Evolutionary conservation across 30 jellyfish, hydroid and myxozoan species (phyloP), one percentile per base, ranked within the genome.

Genomic region (Hydra vulgaris): DNA sequence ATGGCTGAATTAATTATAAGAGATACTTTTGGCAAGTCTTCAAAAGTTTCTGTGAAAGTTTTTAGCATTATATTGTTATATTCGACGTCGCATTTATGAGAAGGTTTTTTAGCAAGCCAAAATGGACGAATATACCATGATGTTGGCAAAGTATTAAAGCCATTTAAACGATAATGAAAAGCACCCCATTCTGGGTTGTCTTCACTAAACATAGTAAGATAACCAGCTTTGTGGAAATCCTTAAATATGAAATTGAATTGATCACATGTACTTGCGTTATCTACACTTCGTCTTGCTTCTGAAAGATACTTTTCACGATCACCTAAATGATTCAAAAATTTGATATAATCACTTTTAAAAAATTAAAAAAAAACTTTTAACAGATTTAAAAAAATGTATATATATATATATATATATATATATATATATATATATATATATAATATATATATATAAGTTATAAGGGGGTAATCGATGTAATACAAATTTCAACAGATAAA

Each of bases 51-150:
- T 54, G 18, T 61, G 52, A 86, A 86, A 23, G 40, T 26, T 24
- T 74, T 74, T 25, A 74, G 54, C 21, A 24, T 15, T 17, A 15
- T 17, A 21, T 23, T 17, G 79, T 21, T 24, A 24, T 74, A 74
- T 74, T 74, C 26, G 17, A 71, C 79, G 7, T 71, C 53, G 53
- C 79, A 71, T 17, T 71, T 40, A 20, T 15, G 79, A 1, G 27
- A 40, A 12, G 8, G 8, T 3, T 5, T 40, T 12, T 40, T 5
- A 5, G 61, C 61, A 3, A 40, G 22, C 96, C 96, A 89, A 75
- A 54, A 89, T 18, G 95, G 92, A 19, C 96, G 86, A 22, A 83
- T 16, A 55, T 89, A 89, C 56, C 82, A 89, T 53, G 85, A 88
- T 15, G 96, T 79, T 40, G 96, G 96, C 23, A 24, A 88, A 18